phyloP scores from a whole-genome alignment of 2,113 vertebrate species.

The Taxidea taxus region DNA sequence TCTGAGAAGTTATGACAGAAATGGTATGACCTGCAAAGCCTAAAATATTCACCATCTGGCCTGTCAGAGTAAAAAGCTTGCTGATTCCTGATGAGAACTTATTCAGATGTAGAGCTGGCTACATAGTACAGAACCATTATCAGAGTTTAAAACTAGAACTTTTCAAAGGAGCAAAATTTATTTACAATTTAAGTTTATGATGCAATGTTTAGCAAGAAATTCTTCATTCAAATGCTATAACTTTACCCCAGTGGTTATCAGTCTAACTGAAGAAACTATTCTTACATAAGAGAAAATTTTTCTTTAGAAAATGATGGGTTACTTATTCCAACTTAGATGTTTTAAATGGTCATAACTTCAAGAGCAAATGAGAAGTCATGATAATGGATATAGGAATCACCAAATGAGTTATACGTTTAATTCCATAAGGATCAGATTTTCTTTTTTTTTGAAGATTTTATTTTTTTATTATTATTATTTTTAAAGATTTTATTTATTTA shows the following conservation, averaged over 20 bases:
- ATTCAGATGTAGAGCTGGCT: background rate
- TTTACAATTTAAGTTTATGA: background rate
- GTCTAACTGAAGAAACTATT: background rate
- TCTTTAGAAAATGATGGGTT: slow-evolving; percentile 1
- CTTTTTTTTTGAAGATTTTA: background rate
- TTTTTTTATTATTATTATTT: no score
- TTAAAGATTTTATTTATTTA: no score
- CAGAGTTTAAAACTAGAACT: slow-evolving; percentile 3
- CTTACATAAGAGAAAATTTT: background rate
- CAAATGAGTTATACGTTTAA: background rate
- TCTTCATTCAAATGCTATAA: background rate
- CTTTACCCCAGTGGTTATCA: background rate
- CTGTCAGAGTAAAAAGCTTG: background rate
- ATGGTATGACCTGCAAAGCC: background rate
- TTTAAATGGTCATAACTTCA: slow-evolving; percentile 23
- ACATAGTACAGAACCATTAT: background rate
- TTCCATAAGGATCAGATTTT: background rate
- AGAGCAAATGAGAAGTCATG: slow-evolving; percentile 5
- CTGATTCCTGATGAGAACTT: background rate
- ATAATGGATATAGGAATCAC: background rate
- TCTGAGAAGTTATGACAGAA: background rate
- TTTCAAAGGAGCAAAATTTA: background rate
- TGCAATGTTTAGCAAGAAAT: background rate
- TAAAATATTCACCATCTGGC: background rate
- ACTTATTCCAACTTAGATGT: background rate